Conservation (phyloP, 2,888 invertebrate genomes). For the Diplolepis rosae region DNA sequence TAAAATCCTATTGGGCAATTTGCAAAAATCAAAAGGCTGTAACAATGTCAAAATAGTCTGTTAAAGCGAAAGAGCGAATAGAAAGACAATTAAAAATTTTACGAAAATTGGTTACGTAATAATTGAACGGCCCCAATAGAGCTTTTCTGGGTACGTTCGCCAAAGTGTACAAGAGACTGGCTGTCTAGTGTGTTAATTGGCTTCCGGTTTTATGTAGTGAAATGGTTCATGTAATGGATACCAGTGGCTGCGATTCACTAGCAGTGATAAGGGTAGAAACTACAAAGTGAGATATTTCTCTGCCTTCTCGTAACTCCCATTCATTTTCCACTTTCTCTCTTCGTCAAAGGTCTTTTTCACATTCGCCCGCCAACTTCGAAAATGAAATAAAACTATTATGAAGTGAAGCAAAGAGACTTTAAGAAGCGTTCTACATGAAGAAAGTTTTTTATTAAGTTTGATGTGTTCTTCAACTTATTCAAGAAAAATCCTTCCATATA, state of each 20-base stretch:
- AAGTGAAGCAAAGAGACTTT: slow-evolving; percentile 10
- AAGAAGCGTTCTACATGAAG: neutral
- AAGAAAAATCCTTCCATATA: too few relatives aligned
- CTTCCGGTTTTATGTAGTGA: slow-evolving; percentile 34
- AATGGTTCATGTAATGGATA: slow-evolving; percentile 35
- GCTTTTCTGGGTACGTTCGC: slow-evolving; percentile 4
- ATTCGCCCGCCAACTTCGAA: slow-evolving; percentile 6
- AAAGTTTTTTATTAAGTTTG: too few relatives aligned
- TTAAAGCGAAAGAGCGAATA: slow-evolving; percentile 8
- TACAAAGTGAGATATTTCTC: slow-evolving; percentile 33
- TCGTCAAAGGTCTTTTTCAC: too few relatives aligned
- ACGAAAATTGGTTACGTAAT: slow-evolving; percentile 23
- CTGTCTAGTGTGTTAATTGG: slow-evolving; percentile 35
- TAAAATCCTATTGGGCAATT: slow-evolving; percentile 16
- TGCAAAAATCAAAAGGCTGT: slow-evolving; percentile 17
- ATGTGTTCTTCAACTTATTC: too few relatives aligned
- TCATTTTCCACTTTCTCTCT: neutral
- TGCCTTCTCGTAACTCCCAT: neutral
- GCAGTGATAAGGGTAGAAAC: slow-evolving; percentile 28
- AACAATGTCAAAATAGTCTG: slow-evolving; percentile 3
- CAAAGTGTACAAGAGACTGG: slow-evolving; percentile 3
- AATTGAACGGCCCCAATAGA: slow-evolving; percentile 3
- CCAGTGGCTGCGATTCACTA: slow-evolving; percentile 31
- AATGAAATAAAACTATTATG: slow-evolving; percentile 8
- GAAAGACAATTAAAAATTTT: slow-evolving; percentile 18